phyloP scores from a whole-genome alignment of 2,888 invertebrate genomes.

The Eupithecia subumbrata region DNA sequence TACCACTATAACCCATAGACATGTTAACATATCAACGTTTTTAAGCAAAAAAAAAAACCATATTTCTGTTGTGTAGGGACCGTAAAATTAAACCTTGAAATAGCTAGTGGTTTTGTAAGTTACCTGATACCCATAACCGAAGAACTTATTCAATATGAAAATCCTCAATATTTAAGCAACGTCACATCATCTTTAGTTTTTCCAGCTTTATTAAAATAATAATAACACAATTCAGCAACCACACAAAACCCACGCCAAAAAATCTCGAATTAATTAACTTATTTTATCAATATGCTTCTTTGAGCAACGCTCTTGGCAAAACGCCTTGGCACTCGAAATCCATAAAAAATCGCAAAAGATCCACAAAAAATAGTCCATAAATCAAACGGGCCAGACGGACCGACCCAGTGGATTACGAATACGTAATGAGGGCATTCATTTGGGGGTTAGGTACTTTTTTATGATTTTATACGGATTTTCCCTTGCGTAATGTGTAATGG shows the following conservation, averaged over 20 bases:
- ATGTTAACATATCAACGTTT: too few species aligned
- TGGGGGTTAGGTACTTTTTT: conserved; percentile 66
- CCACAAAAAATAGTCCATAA: conserved; percentile 63
- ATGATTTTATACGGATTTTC: conserved; percentile 58
- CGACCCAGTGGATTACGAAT: conserved; percentile 68
- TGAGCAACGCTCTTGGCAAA: conserved; percentile 69
- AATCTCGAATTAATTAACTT: conserved; percentile 60
- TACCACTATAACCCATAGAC: too few species aligned
- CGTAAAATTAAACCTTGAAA: too few species aligned
- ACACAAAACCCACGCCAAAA: conserved; percentile 47
- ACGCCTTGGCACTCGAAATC: conserved; percentile 58
- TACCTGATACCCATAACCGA: too few species aligned
- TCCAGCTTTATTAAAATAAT: not conserved
- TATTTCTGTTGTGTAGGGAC: too few species aligned
- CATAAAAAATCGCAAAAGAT: conserved; percentile 60
- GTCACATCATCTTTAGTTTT: not conserved
- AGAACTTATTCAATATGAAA: too few species aligned
- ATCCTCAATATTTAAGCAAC: not conserved
- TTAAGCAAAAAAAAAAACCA: too few species aligned
- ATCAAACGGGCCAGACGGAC: conserved; percentile 75
- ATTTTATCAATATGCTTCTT: conserved; percentile 76
- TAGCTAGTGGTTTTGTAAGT: too few species aligned
- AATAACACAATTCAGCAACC: not conserved
- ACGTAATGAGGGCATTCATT: conserved; percentile 72
- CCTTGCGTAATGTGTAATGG: conserved; percentile 51